phyloP scores from a whole-genome alignment of 2,888 invertebrate genomes.

The Meteorus cinctellus region DNA sequence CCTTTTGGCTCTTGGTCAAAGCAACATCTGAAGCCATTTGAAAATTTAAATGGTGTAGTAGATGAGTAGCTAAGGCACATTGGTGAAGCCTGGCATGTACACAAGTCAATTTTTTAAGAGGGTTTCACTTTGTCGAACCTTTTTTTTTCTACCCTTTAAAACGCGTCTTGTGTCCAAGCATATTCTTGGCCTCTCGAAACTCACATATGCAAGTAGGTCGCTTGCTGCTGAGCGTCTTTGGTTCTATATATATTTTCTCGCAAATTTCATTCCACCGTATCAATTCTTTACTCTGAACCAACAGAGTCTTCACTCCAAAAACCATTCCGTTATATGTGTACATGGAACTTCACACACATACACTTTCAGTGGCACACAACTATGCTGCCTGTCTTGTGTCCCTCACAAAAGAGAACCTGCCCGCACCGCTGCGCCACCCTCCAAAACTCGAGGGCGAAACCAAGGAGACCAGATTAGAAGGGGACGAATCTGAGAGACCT shows the following conservation, averaged over 20 bases:
- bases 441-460: constrained; percentile 69
- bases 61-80: constrained; percentile 50
- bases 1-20: neutral
- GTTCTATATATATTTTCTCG: constrained; percentile 42
- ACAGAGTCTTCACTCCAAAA: constrained; percentile 49
- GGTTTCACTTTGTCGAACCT: constrained; percentile 65
- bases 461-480: constrained; percentile 73
- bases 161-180: constrained; percentile 35
- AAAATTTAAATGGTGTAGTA: constrained; percentile 14
- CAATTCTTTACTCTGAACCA: constrained; percentile 49
- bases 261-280: constrained; percentile 47
- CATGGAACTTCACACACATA: constrained; percentile 2
- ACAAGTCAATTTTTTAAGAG: constrained; percentile 67
- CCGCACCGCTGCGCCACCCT: constrained; percentile 36
- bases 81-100: constrained; percentile 64
- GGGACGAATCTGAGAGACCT: constrained; percentile 62
- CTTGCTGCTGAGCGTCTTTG: constrained; percentile 41
- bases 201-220: neutral
- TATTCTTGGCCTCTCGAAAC: constrained; percentile 45
- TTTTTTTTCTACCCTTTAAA: constrained; percentile 66
- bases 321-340: constrained; percentile 31
- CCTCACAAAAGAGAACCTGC: constrained; percentile 36
- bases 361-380: neutral
- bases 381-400: constrained; percentile 16
- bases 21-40: constrained; percentile 1